phyloP scores from a whole-genome alignment of 2,797 vertebrate genomes.

The Streptopelia turtur region DNA sequence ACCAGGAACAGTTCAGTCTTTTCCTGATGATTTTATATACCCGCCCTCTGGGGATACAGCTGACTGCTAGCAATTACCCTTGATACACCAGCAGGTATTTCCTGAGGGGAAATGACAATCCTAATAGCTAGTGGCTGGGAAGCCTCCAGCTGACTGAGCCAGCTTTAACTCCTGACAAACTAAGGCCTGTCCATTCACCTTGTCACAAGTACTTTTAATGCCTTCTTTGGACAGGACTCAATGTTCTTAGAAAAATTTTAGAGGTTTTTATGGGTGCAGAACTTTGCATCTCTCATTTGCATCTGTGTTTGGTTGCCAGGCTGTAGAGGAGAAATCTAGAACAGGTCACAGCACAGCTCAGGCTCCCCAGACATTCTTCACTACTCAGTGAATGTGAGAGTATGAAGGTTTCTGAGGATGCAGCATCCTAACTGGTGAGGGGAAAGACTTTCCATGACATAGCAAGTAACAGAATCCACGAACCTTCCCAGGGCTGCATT shows the following conservation, averaged over 20 bases:
- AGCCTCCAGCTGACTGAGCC: slow-evolving; percentile 34
- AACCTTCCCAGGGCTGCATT: not conserved
- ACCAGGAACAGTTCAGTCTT: slow-evolving; percentile 32
- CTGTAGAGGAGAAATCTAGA: not conserved
- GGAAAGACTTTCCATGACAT: not conserved
- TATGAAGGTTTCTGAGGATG: not conserved
- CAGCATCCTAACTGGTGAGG: not conserved
- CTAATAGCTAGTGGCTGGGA: slow-evolving; percentile 55
- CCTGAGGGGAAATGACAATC: slow-evolving; percentile 66
- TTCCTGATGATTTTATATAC: slow-evolving; percentile 57
- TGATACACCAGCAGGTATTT: slow-evolving; percentile 71
- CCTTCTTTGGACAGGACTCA: not conserved
- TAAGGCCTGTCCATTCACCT: not conserved
- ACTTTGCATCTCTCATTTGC: not conserved
- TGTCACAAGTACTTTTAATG: not conserved
- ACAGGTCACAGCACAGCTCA: not conserved
- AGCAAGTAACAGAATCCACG: not conserved
- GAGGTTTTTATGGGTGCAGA: not conserved
- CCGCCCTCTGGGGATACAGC: slow-evolving; percentile 47
- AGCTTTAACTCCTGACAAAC: slow-evolving; percentile 54
- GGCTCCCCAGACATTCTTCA: not conserved
- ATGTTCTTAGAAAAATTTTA: not conserved
- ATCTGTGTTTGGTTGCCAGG: slow-evolving; percentile 6
- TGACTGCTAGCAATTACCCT: slow-evolving; percentile 66
- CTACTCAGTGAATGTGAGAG: not conserved